Base-by-base conservation (phyloP, 2,113 vertebrate genomes). In the Turnix velox region DNA sequence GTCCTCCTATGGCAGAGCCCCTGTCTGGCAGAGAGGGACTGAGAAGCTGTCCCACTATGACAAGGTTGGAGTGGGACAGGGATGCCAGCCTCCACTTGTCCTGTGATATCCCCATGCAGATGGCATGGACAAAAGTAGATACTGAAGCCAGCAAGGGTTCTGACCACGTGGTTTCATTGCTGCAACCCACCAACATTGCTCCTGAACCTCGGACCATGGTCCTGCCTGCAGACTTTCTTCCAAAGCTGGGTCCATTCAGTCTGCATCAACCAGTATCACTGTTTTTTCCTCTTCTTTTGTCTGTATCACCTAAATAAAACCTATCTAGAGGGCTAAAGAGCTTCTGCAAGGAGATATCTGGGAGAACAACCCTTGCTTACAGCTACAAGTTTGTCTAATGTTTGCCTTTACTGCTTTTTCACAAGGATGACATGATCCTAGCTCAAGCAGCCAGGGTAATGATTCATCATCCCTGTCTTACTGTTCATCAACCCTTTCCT, bases 21-120 rank as follows among this genome's bases (percentile, higher is more conserved):
- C 30, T 30, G 17, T 11, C 27, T 2, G 9, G 11, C 1, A 2
- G 45, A 13, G 35, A 12, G 23, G 45, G 37, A 42, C 18, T 0
- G 6, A 7, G 46, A 7, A 48, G 18, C 8, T 15, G 3, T 10
- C 35, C 35, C 51, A 24, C 22, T 0, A 0, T 6, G 40, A 18
- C 0, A 6, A 65, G 9, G 35, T 3, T 52, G 31, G 18, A 31
- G 33, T 12, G 39, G 10, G 3, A 8, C 2, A 1, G n/a, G 11
- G 5, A 4, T 51, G n/a, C 16, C 5, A 35, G 16, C 13, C 8
- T 69, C 8, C 8, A 4, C 51, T 39, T 11, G 1, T 52, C 25
- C 62, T 71, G 35, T 14, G 33, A 17, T 14, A 4, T 74, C 33
- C 46, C 0, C 0, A 9, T 30, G 46, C 39, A 42, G 52, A 42